A percentile compares a stretch with the other conserved stretches of the same genome.
Evolutionary conservation across 1,140 invertebrate genomes (phyloP).

Genomic region (Zophobas morio): DNA sequence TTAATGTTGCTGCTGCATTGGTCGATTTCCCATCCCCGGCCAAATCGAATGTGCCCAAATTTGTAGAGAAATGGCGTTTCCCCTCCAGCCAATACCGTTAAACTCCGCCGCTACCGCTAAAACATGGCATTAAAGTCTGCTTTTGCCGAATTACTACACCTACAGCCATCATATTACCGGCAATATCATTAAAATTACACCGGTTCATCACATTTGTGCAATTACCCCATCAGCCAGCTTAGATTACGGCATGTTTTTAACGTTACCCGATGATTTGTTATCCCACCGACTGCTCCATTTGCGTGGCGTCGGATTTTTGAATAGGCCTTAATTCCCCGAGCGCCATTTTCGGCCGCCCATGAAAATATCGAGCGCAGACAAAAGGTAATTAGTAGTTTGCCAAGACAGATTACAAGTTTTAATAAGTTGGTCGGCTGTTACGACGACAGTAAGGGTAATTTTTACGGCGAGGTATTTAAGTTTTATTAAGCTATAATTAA

Average conservation of each 20-base stretch:
- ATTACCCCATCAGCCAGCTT: conserved; percentile 1
- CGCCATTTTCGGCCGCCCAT: background rate
- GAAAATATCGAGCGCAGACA: conserved; percentile 39
- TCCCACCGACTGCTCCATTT: background rate
- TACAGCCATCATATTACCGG: background rate
- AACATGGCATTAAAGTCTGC: no score
- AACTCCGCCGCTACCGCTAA: no score
- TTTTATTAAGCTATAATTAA: conserved; percentile 43
- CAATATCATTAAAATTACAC: background rate
- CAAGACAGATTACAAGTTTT: conserved; percentile 40
- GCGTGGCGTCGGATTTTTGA: background rate
- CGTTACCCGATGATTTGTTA: background rate
- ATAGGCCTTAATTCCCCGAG: background rate
- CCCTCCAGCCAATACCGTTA: no score
- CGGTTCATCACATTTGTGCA: conserved; percentile 10
- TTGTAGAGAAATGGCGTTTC: no score
- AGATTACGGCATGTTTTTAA: background rate
- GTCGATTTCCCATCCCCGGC: no score
- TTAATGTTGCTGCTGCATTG: no score
- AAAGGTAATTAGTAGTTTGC: conserved; percentile 39
- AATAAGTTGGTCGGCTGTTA: conserved; percentile 37
- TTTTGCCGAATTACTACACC: no score
- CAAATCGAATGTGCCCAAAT: no score
- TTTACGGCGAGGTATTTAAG: conserved; percentile 34
- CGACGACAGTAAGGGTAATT: conserved; percentile 39